Evolutionary conservation across 2,888 invertebrate species (phyloP).

Genomic region (Pantelozetes paolii): DNA sequence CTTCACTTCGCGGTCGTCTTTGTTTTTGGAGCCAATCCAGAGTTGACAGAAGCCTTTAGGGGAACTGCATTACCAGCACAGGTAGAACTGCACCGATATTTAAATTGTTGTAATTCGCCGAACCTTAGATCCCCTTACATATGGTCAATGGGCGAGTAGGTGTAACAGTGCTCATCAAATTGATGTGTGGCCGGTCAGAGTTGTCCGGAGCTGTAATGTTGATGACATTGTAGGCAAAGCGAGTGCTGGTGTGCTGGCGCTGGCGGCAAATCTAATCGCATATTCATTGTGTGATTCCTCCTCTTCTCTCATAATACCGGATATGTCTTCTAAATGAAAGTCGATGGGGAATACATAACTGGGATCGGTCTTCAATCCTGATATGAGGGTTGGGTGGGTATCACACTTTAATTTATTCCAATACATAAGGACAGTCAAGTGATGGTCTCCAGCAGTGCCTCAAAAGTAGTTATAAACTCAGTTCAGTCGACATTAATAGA

Average conservation of each 20-base stretch:
- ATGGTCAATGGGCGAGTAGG: conserved; percentile 31
- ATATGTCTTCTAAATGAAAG: conserved; percentile 35
- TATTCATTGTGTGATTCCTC: conserved; percentile 35
- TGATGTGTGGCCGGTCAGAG: conserved; percentile 27
- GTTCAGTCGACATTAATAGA: neutral
- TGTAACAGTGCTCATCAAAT: conserved; percentile 25
- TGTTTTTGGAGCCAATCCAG: conserved; percentile 31
- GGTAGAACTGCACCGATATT: neutral
- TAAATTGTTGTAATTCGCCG: conserved; percentile 27
- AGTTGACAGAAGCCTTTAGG: conserved; percentile 22
- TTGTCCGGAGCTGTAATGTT: conserved; percentile 4
- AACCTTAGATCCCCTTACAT: conserved; percentile 28
- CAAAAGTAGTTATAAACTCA: conserved; percentile 17
- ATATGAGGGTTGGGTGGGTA: conserved; percentile 16
- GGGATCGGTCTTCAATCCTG: conserved; percentile 26
- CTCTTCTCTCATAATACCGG: conserved; percentile 30
- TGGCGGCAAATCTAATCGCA: conserved; percentile 30
- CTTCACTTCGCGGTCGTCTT: conserved; percentile 26
- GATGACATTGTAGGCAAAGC: too few relatives aligned
- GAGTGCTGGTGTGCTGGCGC: too few relatives aligned
- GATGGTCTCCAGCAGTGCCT: conserved; percentile 21
- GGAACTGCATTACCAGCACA: neutral
- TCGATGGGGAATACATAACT: conserved; percentile 35
- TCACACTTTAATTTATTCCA: conserved; percentile 32
- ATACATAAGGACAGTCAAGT: conserved; percentile 31